Percentiles rank a stretch among this genome's conserved stretches.
phyloP scores from a whole-genome alignment of 2,113 vertebrate genomes.

The Anarrhichthys ocellatus region DNA sequence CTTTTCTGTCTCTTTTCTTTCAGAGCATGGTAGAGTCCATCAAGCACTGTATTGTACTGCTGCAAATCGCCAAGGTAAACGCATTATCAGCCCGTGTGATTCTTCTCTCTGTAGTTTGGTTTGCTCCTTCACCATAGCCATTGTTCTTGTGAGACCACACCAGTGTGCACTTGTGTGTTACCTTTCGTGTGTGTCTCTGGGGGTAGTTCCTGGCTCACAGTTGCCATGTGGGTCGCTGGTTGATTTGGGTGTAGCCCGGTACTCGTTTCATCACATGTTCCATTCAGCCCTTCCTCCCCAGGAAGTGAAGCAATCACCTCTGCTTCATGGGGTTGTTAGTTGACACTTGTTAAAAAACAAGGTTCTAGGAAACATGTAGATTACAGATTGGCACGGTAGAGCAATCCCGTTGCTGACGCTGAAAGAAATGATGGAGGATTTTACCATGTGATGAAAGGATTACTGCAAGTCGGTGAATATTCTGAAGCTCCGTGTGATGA shows the following conservation, averaged over 20 bases:
- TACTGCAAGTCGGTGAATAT: conserved; percentile 39
- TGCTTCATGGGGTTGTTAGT: conserved; percentile 44
- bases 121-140: conserved; percentile 32
- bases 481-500: conserved; percentile 19
- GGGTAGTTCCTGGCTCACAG: conserved; percentile 61
- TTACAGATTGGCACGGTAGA: background rate
- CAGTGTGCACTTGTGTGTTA: conserved; percentile 30
- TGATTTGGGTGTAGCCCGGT: conserved; percentile 63
- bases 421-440: conserved; percentile 5
- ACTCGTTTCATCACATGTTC: conserved; percentile 75
- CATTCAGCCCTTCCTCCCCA: conserved; percentile 30
- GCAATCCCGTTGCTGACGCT: background rate
- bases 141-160: conserved; percentile 42
- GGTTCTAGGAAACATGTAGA: background rate
- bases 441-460: conserved; percentile 73
- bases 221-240: conserved; percentile 54
- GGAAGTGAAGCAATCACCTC: conserved; percentile 54
- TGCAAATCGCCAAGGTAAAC: conserved; percentile 99
- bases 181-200: conserved; percentile 20
- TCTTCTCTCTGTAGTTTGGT: background rate
- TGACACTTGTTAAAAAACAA: background rate
- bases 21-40: conserved; percentile 99
- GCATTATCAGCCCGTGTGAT: background rate
- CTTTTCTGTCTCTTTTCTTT: conserved; percentile 65
- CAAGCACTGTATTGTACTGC: conserved; percentile 99